These are phyloP conservation scores for Idaea aversata DNA, from an alignment of 2,888 invertebrate species.

Conservation along the genomic window DNA sequence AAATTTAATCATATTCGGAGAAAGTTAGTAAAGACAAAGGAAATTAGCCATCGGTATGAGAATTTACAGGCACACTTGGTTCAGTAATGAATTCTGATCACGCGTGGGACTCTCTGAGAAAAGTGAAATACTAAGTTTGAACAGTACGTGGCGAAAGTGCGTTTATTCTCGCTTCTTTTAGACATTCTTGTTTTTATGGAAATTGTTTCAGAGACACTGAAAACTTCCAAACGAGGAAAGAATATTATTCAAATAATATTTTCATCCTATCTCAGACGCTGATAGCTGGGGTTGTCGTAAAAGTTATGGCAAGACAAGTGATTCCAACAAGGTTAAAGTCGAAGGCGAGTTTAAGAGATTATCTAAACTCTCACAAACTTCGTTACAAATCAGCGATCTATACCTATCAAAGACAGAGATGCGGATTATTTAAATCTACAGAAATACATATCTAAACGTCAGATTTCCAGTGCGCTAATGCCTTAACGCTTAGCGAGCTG, in stretches of 20 bases:
- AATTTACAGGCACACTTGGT: slow-evolving; percentile 21
- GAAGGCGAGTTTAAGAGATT: neutral
- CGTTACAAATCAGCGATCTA: neutral
- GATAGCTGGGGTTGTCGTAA: neutral
- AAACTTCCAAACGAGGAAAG: neutral
- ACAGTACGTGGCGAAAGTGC: slow-evolving; percentile 28
- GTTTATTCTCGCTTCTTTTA: slow-evolving; percentile 23
- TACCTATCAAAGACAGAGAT: too few species aligned
- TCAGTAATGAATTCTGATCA: slow-evolving; percentile 34
- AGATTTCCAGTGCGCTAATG: slow-evolving; percentile 7
- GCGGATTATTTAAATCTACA: too few species aligned
- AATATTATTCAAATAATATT: slow-evolving; percentile 2
- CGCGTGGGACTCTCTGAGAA: slow-evolving; percentile 28
- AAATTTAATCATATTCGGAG: slow-evolving; percentile 14
- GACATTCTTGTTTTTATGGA: slow-evolving; percentile 26
- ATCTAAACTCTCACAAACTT: neutral
- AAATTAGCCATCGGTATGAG: slow-evolving; percentile 18
- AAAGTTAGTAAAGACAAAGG: slow-evolving; percentile 21
- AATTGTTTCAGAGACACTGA: slow-evolving; percentile 17
- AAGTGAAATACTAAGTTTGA: slow-evolving; percentile 21
- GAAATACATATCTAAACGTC: too few species aligned
- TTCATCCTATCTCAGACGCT: neutral
- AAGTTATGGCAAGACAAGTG: neutral
- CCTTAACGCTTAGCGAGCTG: neutral
- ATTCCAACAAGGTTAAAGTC: slow-evolving; percentile 1